These are phyloP conservation scores for Acanthiza pusilla DNA, from an alignment of 2,797 vertebrate species.

Conservation along the genomic window DNA sequence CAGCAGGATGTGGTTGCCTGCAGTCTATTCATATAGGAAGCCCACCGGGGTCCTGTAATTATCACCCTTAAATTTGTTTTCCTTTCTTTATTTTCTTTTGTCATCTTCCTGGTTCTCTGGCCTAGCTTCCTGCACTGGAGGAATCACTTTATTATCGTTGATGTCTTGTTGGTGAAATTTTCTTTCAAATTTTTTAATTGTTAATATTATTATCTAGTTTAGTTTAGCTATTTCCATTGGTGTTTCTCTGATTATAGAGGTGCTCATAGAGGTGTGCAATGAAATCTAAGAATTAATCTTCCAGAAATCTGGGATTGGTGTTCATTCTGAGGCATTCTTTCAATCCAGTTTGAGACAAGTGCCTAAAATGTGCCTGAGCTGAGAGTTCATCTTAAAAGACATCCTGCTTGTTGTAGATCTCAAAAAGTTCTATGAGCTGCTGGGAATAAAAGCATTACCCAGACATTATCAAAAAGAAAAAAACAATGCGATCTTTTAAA, in stretches of 20 bases:
- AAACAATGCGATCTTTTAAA: background rate
- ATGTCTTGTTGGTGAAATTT: constrained; percentile 70
- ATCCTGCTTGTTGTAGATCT: background rate
- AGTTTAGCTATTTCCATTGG: background rate
- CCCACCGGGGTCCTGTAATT: constrained; percentile 83
- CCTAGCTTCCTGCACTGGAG: constrained; percentile 71
- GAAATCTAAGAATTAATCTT: background rate
- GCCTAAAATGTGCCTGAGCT: background rate
- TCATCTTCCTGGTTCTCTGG: constrained; percentile 73
- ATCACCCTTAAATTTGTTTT: constrained; percentile 79
- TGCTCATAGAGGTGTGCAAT: background rate
- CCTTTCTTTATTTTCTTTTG: constrained; percentile 79
- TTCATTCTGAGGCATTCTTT: background rate
- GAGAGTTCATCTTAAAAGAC: background rate
- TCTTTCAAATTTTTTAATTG: constrained; percentile 41
- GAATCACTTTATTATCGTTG: constrained; percentile 74
- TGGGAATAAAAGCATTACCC: background rate
- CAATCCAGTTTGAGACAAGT: background rate
- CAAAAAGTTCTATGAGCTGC: background rate
- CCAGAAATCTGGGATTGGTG: background rate
- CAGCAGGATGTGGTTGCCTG: constrained; percentile 83
- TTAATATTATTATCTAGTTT: background rate
- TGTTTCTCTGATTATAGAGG: background rate
- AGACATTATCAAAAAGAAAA: background rate
- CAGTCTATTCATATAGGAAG: constrained; percentile 88